phyloP scores from a whole-genome alignment of 2,113 vertebrate genomes.

The Fregetta grallaria region DNA sequence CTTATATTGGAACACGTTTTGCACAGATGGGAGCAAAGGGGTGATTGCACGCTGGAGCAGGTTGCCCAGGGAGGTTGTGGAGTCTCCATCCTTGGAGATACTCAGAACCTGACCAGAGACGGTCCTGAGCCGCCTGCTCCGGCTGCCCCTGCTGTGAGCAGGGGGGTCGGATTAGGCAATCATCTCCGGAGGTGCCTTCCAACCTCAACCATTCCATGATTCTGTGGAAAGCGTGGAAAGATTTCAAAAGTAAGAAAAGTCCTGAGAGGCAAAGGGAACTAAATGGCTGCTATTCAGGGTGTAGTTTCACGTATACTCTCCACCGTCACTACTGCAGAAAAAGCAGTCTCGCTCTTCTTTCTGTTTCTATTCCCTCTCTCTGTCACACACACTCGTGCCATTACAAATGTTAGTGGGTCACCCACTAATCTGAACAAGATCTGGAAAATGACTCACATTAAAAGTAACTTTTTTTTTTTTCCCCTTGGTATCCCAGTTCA shows the following conservation, averaged over 20 bases:
- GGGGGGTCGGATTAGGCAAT: fast-evolving
- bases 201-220: background rate
- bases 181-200: background rate
- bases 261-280: background rate
- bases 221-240: background rate
- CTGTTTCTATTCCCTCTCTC: background rate
- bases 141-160: background rate
- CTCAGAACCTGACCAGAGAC: fast-evolving
- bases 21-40: background rate
- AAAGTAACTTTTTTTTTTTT: background rate
- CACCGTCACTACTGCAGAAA: background rate
- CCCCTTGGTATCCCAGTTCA: background rate
- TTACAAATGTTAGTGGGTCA: background rate
- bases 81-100: background rate
- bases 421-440: too few relatives aligned
- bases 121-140: background rate
- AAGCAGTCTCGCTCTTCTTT: background rate
- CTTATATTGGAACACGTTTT: background rate
- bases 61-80: background rate
- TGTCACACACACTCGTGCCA: background rate
- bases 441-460: background rate
- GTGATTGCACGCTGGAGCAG: background rate
- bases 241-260: background rate
- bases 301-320: background rate
- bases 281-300: background rate